Percentiles rank a stretch among this genome's conserved stretches.
Conservation (phyloP, 2,888 invertebrate species). For the Drosophila lutescens region DNA sequence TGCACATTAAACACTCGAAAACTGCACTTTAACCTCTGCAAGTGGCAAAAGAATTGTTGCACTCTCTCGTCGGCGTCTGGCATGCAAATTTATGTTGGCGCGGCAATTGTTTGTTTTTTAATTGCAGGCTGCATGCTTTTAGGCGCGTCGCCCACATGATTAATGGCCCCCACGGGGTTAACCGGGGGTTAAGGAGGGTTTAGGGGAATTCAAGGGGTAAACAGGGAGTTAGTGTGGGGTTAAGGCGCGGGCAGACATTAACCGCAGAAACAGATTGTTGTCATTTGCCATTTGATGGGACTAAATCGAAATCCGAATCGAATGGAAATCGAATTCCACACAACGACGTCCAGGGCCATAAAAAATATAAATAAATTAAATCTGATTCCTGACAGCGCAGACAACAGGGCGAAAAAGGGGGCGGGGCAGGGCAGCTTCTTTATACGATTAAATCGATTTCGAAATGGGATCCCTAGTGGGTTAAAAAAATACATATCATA, state of each 20-base stretch:
- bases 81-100: slow-evolving; percentile 64
- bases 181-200: slow-evolving; percentile 8
- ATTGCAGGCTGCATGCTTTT: slow-evolving; percentile 67
- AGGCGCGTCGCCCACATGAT: slow-evolving; percentile 70
- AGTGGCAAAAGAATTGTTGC: slow-evolving; percentile 42
- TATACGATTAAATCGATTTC: slow-evolving; percentile 18
- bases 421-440: slow-evolving; percentile 1
- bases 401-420: neutral
- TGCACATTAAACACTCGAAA: slow-evolving; percentile 29
- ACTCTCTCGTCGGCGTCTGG: slow-evolving; percentile 29
- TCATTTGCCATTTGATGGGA: slow-evolving; percentile 72
- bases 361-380: slow-evolving; percentile 48
- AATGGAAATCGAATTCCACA: slow-evolving; percentile 45
- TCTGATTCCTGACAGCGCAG: slow-evolving; percentile 35
- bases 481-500: no score
- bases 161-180: slow-evolving; percentile 57
- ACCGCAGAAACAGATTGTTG: slow-evolving; percentile 74
- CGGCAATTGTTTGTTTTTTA: slow-evolving; percentile 60
- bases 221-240: neutral
- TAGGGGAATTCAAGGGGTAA: no score
- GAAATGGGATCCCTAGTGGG: neutral
- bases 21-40: slow-evolving; percentile 10
- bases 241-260: slow-evolving; percentile 12
- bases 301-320: slow-evolving; percentile 56
- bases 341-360: slow-evolving; percentile 31